Evolutionary conservation across 2,888 invertebrate species (phyloP), one percentile per base, ranked within the genome.

Genomic region (Noctuana brunneofusca): DNA sequence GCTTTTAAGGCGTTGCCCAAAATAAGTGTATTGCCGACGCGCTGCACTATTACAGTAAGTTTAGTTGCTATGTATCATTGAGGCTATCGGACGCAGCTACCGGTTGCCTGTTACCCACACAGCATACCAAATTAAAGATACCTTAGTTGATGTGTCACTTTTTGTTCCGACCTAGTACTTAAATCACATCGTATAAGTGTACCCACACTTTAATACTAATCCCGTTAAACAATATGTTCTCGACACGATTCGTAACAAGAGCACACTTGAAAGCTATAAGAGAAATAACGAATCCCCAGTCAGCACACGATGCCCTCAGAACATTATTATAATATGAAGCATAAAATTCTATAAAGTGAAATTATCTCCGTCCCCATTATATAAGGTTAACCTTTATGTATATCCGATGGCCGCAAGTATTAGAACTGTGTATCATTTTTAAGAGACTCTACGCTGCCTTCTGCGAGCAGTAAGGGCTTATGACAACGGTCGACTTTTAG

Each of bases 331-430:
- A 27, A 27, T 20, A 56, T 32, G 56, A 56, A 46, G 46, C 56
- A 56, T 56, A 56, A 56, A 56, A 32, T 56, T 46, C 32, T 56
- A 56, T 56, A 24, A 56, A 56, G 30, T 32, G 64, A 58, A 58
- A 65, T 68, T 65, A 49, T 50, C 63, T 62, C 64, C 60, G 68
- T 66, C 69, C 63, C 68, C 71, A 67, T 72, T 69, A 67, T 68
- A 72, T 67, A 64, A 68, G 71, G 68, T 72, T 69, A 71, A 69
- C 67, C 69, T 67, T 66, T 70, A 71, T 70, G 71, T 71, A 70
- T 68, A 71, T 70, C 66, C 66, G 65, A 70, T 66, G 63, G 64
- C 67, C 46, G 30, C 63, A 64, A 65, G 66, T 58, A 68, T 68
- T 64, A 57, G 50, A 65, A 65, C 66, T 27, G 64, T 69, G 67